A percentile compares a stretch with the other conserved stretches of the same genome.
Conservation (phyloP, 2,113 vertebrate genomes). For the Gadus chalcogrammus region DNA sequence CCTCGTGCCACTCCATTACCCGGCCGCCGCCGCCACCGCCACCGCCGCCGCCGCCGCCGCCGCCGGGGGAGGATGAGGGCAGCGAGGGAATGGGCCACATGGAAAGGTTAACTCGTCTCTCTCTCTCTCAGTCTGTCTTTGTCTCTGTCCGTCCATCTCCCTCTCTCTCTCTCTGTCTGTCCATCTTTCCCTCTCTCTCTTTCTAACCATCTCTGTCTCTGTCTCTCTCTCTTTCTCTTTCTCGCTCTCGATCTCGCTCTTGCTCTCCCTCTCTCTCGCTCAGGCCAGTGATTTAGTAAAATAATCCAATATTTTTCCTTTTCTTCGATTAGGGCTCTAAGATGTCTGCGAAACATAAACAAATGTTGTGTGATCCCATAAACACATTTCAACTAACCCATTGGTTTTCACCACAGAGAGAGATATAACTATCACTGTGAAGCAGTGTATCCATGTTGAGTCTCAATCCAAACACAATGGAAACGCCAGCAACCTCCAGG, state of each 20-base stretch:
- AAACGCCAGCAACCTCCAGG: conserved; percentile 23
- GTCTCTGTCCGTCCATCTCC: too few relatives aligned
- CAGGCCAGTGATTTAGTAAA: conserved; percentile 19
- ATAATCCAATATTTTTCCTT: too few relatives aligned
- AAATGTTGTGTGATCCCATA: conserved; percentile 34
- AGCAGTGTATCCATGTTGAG: conserved; percentile 18
- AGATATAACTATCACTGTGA: conserved; percentile 3
- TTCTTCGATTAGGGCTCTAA: background rate
- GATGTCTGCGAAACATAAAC: conserved; percentile 8
- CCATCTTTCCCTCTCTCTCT: background rate
- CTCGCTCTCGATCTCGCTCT: too few relatives aligned
- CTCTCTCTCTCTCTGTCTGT: conserved; percentile 6
- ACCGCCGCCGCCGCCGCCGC: conserved; percentile 9
- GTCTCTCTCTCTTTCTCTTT: too few relatives aligned
- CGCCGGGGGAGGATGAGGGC: conserved; percentile 17
- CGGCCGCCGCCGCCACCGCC: conserved; percentile 29
- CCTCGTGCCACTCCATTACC: conserved; percentile 44
- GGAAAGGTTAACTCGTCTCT: conserved; percentile 52
- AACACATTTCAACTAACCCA: conserved; percentile 27
- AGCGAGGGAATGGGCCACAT: conserved; percentile 49
- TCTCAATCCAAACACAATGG: conserved; percentile 29
- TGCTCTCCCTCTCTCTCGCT: conserved; percentile 2
- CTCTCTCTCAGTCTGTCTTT: too few relatives aligned
- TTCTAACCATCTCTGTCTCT: background rate
- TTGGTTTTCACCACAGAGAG: conserved; percentile 24